Base-by-base conservation (phyloP, 2,113 vertebrate genomes). In the Hyperopisus bebe region DNA sequence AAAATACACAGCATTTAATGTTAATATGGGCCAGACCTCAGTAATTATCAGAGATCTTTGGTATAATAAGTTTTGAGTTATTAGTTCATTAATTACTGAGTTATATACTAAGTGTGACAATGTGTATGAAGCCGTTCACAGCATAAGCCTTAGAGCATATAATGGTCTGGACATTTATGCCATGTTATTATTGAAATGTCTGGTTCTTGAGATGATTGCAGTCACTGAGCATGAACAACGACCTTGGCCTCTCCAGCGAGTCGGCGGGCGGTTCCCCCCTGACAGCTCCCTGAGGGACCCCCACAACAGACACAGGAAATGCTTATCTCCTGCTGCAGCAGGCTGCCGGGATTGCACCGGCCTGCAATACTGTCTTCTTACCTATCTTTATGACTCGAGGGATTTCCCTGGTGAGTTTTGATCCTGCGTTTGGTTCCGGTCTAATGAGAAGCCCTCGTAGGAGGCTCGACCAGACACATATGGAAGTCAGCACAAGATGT, bases 361-460 rank as follows among this genome's bases (percentile, higher is more conserved):
- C 50, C 50, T 47, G n/a, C 9, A 11, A 39, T 53, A 39, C 15
- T 19, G 19, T 39, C 42, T 89, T 74, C 66, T 51, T 5, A 74
- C 27, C 89, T 21, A 50, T 87, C 47, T 66, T 51, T 87, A 90
- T 74, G 27, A 62, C 21, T 86, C 39, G 58, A 51, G 58, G 58
- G 44, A 87, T 31, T 86, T 86, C 24, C 46, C 85, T 21, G 31
- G 27, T 17, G 27, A 47, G 82, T 84, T 84, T 19, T 86, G 85
- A 86, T 86, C 53, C 39, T 39, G 53, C 5, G 9, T 13, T 88
- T 62, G 53, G 51, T 88, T 58, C 35, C 31, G 53, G 15, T 77
- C 35, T 51, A 62, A 47, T n/a, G 35, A 58, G 39, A 88, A 66
- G 24, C 15, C 24, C 66, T 24, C 19, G 21, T 51, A 42, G 27